Base-by-base conservation (phyloP, 2,888 invertebrate species). In the Hirtodrosophila histrioides region DNA sequence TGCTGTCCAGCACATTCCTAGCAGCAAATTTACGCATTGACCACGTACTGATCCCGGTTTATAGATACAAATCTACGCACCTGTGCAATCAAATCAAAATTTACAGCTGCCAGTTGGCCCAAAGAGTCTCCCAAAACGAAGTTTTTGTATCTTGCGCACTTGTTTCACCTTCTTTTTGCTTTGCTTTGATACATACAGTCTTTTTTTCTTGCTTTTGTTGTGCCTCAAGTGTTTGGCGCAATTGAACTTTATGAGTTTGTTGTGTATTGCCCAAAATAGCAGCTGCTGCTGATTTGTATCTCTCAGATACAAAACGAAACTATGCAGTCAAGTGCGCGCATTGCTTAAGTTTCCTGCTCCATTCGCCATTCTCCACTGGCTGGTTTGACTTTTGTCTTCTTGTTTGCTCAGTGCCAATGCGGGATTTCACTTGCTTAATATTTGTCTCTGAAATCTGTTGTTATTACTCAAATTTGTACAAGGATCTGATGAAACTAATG, bases 261-360 rank as follows among this genome's bases (percentile, higher is more conserved):
- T 71, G 68, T 68, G 41, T 56, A 53, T 75, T 77, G 65, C 67
- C 75, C 68, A 69, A 77, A 79, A 66, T 64, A 73, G 75, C 64
- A 71, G 74, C 62, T 60, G 69, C 44, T 54, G 53, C 53, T 62
- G 75, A 78, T 81, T 66, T 63, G 56, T 83, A 81, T 81, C 83
- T 81, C 37, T 41, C 35, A 51, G 58, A 65, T 75, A 63, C 56
- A 53, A 56, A 72, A 60, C 44, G 60, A 72, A 75, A 72, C 68
- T 60, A 72, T 62, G 69, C 61, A 63, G 72, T 75, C 72, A 82
- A 78, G 80, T 83, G 80, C 71, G 65, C 69, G 54, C 45, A 78
- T 74, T 83, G 81, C 81, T 78, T 66, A 82, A 82, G 73, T 82
- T 81, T 82, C 78, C 77, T 80, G 75, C 77, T 82, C 50, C 57